Conservation (phyloP, 2,797 vertebrate species). For the Myiotriccus ornatus region DNA sequence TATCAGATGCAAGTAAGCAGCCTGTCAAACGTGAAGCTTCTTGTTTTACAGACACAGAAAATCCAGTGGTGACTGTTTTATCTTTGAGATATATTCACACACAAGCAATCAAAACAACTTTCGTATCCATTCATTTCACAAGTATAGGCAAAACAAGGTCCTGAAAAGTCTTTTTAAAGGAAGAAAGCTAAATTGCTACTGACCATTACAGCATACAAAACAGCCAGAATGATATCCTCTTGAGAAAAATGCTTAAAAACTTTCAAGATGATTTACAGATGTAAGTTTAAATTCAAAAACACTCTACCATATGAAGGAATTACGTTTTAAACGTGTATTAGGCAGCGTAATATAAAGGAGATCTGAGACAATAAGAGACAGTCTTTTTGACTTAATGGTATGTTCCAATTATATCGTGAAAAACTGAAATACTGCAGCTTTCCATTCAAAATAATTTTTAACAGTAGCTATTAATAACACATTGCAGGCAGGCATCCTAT, state of each 20-base stretch:
- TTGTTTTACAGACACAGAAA: not conserved
- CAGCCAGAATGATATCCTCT: not conserved
- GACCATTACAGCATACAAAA: not conserved
- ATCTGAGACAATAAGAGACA: not conserved
- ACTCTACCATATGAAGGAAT: not conserved
- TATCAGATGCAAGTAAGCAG: not conserved
- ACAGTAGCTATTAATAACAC: not conserved
- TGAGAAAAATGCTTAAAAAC: not conserved
- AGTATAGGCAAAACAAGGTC: not conserved
- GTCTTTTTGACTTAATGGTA: not conserved
- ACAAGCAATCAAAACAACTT: not conserved
- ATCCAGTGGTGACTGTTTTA: not conserved
- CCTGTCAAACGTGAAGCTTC: not conserved
- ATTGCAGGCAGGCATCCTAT: not conserved
- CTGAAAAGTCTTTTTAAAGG: not conserved
- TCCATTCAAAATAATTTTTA: not conserved
- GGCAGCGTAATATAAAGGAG: not conserved
- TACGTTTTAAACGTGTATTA: not conserved
- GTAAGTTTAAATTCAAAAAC: not conserved
- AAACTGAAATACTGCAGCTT: not conserved
- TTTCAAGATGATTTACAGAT: not conserved
- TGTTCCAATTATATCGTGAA: not conserved
- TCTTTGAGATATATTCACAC: not conserved
- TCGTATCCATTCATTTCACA: not conserved
- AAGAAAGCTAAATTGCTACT: not conserved